A percentile compares a stretch with the other conserved stretches of the same genome.
These are phyloP conservation scores for Micromesistius poutassou DNA, from an alignment of 2,797 vertebrate species.

Conservation along the genomic window DNA sequence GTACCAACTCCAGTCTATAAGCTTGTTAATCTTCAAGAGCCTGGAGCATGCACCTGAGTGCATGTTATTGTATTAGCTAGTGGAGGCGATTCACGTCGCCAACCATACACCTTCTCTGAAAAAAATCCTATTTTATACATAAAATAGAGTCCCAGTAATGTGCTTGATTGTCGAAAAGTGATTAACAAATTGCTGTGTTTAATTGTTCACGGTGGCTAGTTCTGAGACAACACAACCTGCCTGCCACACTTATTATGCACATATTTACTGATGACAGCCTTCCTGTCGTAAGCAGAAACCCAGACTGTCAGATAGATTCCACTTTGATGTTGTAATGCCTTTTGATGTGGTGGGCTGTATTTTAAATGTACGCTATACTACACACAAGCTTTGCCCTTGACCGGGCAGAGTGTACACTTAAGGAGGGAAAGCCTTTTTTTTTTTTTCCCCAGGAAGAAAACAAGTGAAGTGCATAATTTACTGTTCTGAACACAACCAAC, in stretches of 20 bases:
- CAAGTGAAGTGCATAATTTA: conserved; percentile 72
- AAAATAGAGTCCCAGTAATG: not conserved
- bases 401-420: conserved; percentile 49
- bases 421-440: conserved; percentile 45
- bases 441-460: conserved; percentile 23
- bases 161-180: too few relatives aligned
- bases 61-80: too few relatives aligned
- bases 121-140: not conserved
- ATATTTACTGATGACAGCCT: conserved; percentile 20
- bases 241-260: conserved; percentile 1
- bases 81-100: too few relatives aligned
- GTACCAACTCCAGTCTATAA: not conserved
- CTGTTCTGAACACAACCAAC: conserved; percentile 50
- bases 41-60: too few relatives aligned
- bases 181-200: not conserved
- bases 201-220: not conserved
- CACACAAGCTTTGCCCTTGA: conserved; percentile 29
- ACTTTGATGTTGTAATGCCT: conserved; percentile 27
- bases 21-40: not conserved
- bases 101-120: not conserved
- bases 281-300: conserved; percentile 21
- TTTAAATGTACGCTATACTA: conserved; percentile 40
- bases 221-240: conserved; percentile 11
- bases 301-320: conserved; percentile 17
- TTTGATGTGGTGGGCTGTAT: conserved; percentile 32